Evolutionary conservation across 2,113 vertebrate genomes (phyloP).

Genomic region (Cheilinus undulatus): DNA sequence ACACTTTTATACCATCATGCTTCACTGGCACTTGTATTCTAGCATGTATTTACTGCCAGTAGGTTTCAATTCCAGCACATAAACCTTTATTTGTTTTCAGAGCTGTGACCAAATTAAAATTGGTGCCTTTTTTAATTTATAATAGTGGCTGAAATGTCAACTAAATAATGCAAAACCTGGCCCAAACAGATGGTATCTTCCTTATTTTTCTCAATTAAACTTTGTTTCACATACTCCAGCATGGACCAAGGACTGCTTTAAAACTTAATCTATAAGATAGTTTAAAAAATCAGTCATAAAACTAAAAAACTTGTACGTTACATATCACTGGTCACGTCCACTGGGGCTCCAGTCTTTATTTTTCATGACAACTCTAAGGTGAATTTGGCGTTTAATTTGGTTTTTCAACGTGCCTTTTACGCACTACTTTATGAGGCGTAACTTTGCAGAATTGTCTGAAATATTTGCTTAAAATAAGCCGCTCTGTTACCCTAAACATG

Average conservation of each 20-base stretch:
- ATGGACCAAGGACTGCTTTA: background rate
- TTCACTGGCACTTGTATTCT: background rate
- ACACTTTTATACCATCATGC: background rate
- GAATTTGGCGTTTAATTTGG: background rate
- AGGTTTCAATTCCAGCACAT: conserved; percentile 17
- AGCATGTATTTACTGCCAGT: background rate
- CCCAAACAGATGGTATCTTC: background rate
- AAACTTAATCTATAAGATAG: background rate
- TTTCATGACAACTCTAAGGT: conserved; percentile 1
- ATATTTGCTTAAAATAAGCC: background rate
- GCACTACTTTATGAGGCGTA: conserved; percentile 2
- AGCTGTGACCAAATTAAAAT: background rate
- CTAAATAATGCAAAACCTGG: background rate
- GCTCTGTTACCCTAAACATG: background rate
- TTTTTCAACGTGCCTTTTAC: conserved; percentile 7
- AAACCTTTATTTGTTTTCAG: conserved; percentile 16
- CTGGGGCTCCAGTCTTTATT: background rate
- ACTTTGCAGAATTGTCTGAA: conserved; percentile 7
- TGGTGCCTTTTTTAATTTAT: background rate
- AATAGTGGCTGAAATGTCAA: background rate
- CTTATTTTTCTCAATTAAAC: background rate
- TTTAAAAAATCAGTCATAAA: background rate
- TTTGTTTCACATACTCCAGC: background rate
- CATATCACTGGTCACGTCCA: background rate
- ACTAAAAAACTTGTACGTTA: background rate